Percentiles rank a stretch among this genome's conserved stretches.
Conservation (phyloP, 2,113 vertebrate species). For the Esox niger region DNA sequence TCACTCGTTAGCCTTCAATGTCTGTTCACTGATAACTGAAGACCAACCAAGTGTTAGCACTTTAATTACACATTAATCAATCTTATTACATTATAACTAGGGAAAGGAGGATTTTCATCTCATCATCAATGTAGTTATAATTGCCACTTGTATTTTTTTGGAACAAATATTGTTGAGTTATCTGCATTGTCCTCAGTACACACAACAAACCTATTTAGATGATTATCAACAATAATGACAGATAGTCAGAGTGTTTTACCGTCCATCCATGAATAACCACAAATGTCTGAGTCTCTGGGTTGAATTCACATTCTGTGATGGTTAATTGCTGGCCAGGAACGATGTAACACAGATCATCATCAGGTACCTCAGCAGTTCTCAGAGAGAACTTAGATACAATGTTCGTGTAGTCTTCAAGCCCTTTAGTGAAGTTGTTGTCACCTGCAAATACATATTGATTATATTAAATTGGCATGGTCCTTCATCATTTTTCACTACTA, state of each 20-base stretch:
- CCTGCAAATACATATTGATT: slow-evolving; percentile 37
- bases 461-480: slow-evolving; percentile 2
- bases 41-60: slow-evolving; percentile 28
- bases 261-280: slow-evolving; percentile 96
- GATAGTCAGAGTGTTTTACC: slow-evolving; percentile 64
- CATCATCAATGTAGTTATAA: slow-evolving; percentile 1
- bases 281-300: slow-evolving; percentile 85
- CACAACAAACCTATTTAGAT: neutral
- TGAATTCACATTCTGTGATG: slow-evolving; percentile 83
- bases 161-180: neutral
- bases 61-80: slow-evolving; percentile 7
- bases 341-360: slow-evolving; percentile 88
- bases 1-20: slow-evolving; percentile 27
- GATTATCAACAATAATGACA: neutral
- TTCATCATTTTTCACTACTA: neutral
- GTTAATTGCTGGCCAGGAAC: slow-evolving; percentile 80
- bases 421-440: slow-evolving; percentile 57
- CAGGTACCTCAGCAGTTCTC: slow-evolving; percentile 76
- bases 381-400: slow-evolving; percentile 92
- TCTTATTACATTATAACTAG: slow-evolving; percentile 29
- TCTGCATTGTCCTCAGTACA: neutral
- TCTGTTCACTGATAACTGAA: slow-evolving; percentile 24
- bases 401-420: slow-evolving; percentile 69
- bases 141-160: neutral
- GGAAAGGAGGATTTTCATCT: slow-evolving; percentile 11